Evolutionary conservation across 2,797 vertebrate genomes (phyloP).

Genomic region (Brachyrhaphis roseni): DNA sequence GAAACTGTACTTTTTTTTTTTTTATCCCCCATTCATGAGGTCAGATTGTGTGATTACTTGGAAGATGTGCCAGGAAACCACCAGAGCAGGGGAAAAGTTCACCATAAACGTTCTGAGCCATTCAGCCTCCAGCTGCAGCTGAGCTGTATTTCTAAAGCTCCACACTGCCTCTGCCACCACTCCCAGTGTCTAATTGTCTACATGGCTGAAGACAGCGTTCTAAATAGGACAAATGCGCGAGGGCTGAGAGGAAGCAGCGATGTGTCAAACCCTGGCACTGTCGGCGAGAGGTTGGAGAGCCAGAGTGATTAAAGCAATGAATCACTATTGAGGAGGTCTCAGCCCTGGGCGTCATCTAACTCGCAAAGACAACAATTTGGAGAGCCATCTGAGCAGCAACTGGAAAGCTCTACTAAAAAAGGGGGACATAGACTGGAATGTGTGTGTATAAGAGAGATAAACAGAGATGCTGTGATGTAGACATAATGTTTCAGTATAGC

Average conservation of each 20-base stretch:
- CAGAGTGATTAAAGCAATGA: slow-evolving; percentile 79
- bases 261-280: slow-evolving; percentile 63
- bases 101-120: slow-evolving; percentile 5
- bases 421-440: slow-evolving; percentile 2
- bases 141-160: slow-evolving; percentile 23
- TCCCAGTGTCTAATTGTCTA: slow-evolving; percentile 50
- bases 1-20: neutral
- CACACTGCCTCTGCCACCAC: slow-evolving; percentile 12
- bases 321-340: slow-evolving; percentile 70
- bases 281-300: slow-evolving; percentile 60
- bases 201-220: slow-evolving; percentile 43
- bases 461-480: slow-evolving; percentile 30
- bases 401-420: slow-evolving; percentile 44
- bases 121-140: neutral
- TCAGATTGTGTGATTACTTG: neutral
- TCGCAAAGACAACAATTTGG: slow-evolving; percentile 27
- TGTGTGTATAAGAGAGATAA: slow-evolving; percentile 5
- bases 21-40: neutral
- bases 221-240: slow-evolving; percentile 73
- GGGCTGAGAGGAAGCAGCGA: slow-evolving; percentile 55
- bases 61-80: slow-evolving; percentile 2
- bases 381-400: slow-evolving; percentile 16
- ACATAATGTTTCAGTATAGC: slow-evolving; percentile 10
- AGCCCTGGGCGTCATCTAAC: slow-evolving; percentile 54
- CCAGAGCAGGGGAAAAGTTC: neutral